A percentile compares a stretch with the other conserved stretches of the same genome.
These are phyloP conservation scores for Scyliorhinus canicula DNA, from an alignment of 2,797 vertebrate genomes.

Conservation along the genomic window DNA sequence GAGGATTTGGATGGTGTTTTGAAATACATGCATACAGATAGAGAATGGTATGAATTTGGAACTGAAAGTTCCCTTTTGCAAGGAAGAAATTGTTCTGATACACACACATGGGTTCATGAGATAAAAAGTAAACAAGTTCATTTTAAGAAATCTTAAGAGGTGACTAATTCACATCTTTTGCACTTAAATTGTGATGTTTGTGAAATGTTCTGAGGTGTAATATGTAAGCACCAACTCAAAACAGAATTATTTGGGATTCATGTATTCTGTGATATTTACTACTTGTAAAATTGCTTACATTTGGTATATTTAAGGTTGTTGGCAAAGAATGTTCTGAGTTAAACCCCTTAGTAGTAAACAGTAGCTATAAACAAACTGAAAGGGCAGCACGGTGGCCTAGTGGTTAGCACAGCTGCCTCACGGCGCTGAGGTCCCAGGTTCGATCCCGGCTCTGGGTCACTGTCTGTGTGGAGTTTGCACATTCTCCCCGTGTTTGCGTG, in stretches of 20 bases:
- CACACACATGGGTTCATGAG: background rate
- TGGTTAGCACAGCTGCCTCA: too few relatives aligned
- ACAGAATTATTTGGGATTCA: background rate
- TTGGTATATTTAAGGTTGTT: background rate
- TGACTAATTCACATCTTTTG: background rate
- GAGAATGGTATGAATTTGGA: background rate
- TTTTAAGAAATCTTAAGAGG: background rate
- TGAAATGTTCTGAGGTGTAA: background rate
- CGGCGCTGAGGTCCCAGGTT: too few relatives aligned
- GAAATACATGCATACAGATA: background rate
- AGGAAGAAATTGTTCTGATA: background rate
- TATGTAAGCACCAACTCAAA: background rate
- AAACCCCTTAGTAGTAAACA: too few relatives aligned
- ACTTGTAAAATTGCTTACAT: background rate
- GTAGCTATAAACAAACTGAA: too few relatives aligned
- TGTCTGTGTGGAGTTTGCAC: too few relatives aligned
- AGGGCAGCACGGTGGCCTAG: too few relatives aligned
- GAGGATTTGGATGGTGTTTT: background rate
- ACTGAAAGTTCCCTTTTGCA: background rate
- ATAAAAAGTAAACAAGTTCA: background rate
- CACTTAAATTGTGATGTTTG: background rate
- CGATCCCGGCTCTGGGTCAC: too few relatives aligned
- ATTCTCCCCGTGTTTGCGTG: too few relatives aligned
- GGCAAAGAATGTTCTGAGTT: background rate
- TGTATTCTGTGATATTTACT: background rate